Evolutionary conservation across 2,797 vertebrate genomes (phyloP).

Genomic region (Odontamblyopus lacepedii): DNA sequence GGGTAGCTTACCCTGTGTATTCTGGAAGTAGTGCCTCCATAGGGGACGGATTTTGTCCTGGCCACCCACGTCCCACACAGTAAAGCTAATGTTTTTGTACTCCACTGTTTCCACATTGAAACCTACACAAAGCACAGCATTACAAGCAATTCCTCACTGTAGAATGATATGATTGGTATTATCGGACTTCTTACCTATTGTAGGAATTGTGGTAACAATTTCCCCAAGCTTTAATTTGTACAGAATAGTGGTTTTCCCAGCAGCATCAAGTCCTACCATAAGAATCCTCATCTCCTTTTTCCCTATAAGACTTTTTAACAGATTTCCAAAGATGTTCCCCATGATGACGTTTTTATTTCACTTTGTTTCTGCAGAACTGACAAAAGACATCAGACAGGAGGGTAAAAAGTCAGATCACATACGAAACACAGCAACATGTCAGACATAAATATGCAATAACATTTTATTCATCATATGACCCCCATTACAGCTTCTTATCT

Average conservation of each 20-base stretch:
- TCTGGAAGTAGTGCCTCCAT: slow-evolving; percentile 98
- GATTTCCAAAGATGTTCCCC: slow-evolving; percentile 95
- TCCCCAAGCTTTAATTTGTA: slow-evolving; percentile 97
- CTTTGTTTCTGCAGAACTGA: slow-evolving; percentile 57
- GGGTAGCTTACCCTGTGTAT: slow-evolving; percentile 89
- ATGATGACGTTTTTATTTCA: slow-evolving; percentile 75
- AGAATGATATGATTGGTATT: background rate
- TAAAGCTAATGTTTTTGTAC: slow-evolving; percentile 99
- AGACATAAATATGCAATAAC: slow-evolving; percentile 3
- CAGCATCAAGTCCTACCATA: slow-evolving; percentile 96
- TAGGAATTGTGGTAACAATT: slow-evolving; percentile 97
- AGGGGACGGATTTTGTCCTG: slow-evolving; percentile 98
- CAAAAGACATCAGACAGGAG: slow-evolving; percentile 10
- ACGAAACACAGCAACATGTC: slow-evolving; percentile 28
- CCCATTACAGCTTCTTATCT: slow-evolving; percentile 17
- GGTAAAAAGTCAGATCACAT: background rate
- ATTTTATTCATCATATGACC: background rate
- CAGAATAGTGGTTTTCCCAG: slow-evolving; percentile 96
- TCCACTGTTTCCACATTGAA: slow-evolving; percentile 98
- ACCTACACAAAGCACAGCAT: slow-evolving; percentile 70
- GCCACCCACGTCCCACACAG: slow-evolving; percentile 97
- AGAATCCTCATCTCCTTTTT: slow-evolving; percentile 99
- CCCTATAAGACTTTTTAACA: slow-evolving; percentile 93
- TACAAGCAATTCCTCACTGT: background rate
- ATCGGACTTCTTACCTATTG: slow-evolving; percentile 83